Base-by-base conservation (phyloP, 2,797 vertebrate genomes). In the Lithobates sylvaticus region DNA sequence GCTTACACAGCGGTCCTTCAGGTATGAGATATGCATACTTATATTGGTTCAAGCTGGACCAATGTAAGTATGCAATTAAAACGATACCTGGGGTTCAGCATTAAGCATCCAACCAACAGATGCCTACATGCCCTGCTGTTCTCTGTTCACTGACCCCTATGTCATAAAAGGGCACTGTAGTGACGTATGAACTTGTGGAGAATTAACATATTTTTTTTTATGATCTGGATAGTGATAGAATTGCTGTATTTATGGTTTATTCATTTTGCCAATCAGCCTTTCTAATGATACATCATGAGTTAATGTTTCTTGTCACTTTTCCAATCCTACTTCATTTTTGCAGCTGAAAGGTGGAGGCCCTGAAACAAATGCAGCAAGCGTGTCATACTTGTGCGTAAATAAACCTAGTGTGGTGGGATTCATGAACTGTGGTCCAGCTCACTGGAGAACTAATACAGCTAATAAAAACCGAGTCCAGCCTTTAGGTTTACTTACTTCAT, bases 341-440 rank as follows among this genome's bases (percentile, higher is more conserved):
- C 81, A 87, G 58, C 75, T 68, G 74, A 83, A 83, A 83, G 85
- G 81, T 73, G 81, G 79, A 78, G 58, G 27, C 72, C 84, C 23
- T 32, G 61, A 70, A 74, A 77, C 1, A 50, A 36, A n/a, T 82
- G 6, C 44, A 82, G 54, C 34, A 83, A 44, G 69, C 76, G 29
- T 78, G 69, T 79, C 70, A 83, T 82, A 47, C 34, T 32, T 77
- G 64, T 65, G 36, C 50, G 29, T 65, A 68, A 83, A 39, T 47
- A 50, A 34, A 77, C 26, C 65, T 32, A 47, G 47, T 27, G 5
- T 71, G 78, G 54, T 42, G 67, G 54, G 76, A 83, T 27, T 78
- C 68, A 68, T 74, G 34, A 58, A 18, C 50, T 70, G 36, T 77
- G 74, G 76, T 39, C 69, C 72, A 27, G 54, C 50, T 75, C 61